phyloP scores from a whole-genome alignment of 2,113 vertebrate species.

The Albula glossodonta region DNA sequence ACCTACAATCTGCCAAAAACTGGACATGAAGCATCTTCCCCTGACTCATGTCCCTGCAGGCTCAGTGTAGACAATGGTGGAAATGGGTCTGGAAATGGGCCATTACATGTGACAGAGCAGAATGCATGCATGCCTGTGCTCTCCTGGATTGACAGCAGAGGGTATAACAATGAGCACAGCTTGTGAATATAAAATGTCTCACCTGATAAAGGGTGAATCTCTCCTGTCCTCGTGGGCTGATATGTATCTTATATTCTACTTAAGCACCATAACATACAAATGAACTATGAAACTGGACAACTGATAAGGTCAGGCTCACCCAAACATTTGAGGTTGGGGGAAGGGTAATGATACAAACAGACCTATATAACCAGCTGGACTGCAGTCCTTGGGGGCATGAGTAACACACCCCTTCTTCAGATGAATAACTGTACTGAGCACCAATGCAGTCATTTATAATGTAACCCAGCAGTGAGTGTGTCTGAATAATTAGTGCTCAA shows the following conservation, averaged over 20 bases:
- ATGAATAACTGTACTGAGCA: background rate
- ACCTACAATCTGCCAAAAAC: too few species aligned
- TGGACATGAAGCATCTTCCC: too few species aligned
- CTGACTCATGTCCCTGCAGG: too few species aligned
- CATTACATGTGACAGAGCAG: too few species aligned
- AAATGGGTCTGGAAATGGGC: too few species aligned
- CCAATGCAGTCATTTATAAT: background rate
- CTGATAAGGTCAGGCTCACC: background rate
- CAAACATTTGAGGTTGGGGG: background rate
- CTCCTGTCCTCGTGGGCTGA: background rate
- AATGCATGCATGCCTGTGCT: too few species aligned
- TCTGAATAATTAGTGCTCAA: conserved; percentile 40
- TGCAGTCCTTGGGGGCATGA: background rate
- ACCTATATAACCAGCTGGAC: conserved; percentile 6
- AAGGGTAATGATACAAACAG: background rate
- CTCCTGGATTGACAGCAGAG: too few species aligned
- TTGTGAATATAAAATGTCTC: background rate
- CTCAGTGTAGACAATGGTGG: too few species aligned
- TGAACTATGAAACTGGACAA: background rate
- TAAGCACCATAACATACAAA: background rate
- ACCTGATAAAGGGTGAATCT: background rate
- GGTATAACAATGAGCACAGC: too few species aligned
- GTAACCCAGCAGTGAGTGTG: conserved; percentile 11
- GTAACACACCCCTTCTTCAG: background rate
- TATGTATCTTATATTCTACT: background rate